Base-by-base conservation (phyloP, 2,797 vertebrate species). In the Micromesistius poutassou region DNA sequence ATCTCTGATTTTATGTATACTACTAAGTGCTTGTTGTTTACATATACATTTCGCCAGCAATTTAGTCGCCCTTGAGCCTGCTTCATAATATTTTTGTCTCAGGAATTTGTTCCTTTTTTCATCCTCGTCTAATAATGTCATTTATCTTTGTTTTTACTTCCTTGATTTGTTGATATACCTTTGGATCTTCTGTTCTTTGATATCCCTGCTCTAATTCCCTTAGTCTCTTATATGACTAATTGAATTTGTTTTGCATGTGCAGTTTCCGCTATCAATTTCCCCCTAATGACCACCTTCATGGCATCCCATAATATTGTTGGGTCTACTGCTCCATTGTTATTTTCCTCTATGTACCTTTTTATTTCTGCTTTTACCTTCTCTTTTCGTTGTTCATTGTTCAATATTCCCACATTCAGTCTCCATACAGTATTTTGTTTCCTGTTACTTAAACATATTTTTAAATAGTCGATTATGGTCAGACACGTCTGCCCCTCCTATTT, bases 201-300 rank as follows among this genome's bases (percentile, higher is more conserved):
- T 50, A 71, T 16, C 55, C 30, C 46, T 62, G n/a, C 19, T 46
- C 42, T 66, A 30, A n/a, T 79, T 79, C 66, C 16, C 38, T 75
- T 1, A 46, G 31, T 1, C 30, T 19, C 2, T 30, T 30, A 3
- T 77, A 73, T 14, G 14, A 0, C 33, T 33, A 66, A 30, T 62
- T 75, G 1, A 72, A 14, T 5, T 16, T 10, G 12, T 79, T 50
- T 79, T 66, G 14, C 42, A 14, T 14, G 42, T 14, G 13, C 9
- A 42, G 40, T 28, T 62, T 76, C n/a, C 8, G 62, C 76, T 28
- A 80, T 71, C 19, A 80, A 5, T 74, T 71, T 77, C 8, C 76
- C 55, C 14, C 72, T 74, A 19, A 79, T 71, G 4, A 79, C 80
- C 1, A 50, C 71, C 42, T 77, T 72, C 50, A 66, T 25, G 16